Evolutionary conservation across 2,888 invertebrate genomes (phyloP).

Genomic region (Masnerella sp.): DNA sequence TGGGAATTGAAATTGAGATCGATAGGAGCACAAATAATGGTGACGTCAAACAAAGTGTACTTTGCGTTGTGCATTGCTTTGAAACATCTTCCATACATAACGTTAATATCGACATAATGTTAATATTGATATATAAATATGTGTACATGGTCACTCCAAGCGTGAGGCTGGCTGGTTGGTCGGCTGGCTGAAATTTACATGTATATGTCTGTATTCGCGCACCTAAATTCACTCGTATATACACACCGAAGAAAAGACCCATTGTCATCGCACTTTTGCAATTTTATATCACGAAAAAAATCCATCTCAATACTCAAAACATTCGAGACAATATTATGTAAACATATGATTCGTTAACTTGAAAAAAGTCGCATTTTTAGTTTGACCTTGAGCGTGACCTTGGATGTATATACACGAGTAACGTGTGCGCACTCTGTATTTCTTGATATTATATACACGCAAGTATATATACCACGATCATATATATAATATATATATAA

Average conservation of each 20-base stretch:
- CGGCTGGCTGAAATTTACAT: conserved; percentile 72
- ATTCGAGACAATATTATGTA: too few species aligned
- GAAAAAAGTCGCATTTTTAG: too few species aligned
- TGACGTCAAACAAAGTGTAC: conserved; percentile 9
- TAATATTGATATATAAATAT: conserved; percentile 62
- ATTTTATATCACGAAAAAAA: conserved; percentile 9
- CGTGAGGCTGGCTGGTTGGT: conserved; percentile 72
- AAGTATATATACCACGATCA: conserved; percentile 54
- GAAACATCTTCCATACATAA: conserved; percentile 34
- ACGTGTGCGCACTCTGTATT: conserved; percentile 59
- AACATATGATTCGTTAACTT: too few species aligned
- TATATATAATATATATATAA: conserved; percentile 63
- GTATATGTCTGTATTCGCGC: conserved; percentile 63
- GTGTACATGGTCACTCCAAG: conserved; percentile 72
- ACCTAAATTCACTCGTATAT: conserved; percentile 44
- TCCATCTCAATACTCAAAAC: too few species aligned
- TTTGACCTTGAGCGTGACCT: conserved; percentile 17
- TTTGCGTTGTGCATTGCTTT: conserved; percentile 29
- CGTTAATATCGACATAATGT: conserved; percentile 45
- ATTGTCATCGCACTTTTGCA: conserved; percentile 30
- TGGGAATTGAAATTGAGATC: neutral
- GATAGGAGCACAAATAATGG: conserved; percentile 3
- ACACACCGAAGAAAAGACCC: conserved; percentile 24
- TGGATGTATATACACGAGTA: conserved; percentile 40
- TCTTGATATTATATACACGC: conserved; percentile 62